These are phyloP conservation scores for Nymphalis urticae DNA, from an alignment of 2,888 invertebrate species.

Conservation along the genomic window DNA sequence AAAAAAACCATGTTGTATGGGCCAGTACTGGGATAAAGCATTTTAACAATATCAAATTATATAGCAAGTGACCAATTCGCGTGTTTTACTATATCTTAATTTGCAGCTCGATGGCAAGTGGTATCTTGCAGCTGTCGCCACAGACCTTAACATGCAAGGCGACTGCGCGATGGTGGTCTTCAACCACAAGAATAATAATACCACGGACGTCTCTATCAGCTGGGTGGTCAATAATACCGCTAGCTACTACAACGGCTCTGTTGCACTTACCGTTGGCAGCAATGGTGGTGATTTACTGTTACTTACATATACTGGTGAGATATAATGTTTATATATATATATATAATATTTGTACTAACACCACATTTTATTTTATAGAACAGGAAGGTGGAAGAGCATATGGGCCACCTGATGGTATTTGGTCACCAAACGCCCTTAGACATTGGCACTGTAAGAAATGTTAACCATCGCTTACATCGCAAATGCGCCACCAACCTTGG, in stretches of 20 bases:
- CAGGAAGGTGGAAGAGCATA: too few relatives aligned
- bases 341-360: too few relatives aligned
- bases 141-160: constrained; percentile 59
- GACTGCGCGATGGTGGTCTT: constrained; percentile 70
- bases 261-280: constrained; percentile 60
- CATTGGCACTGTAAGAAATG: too few relatives aligned
- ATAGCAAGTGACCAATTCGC: too few relatives aligned
- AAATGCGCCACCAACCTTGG: too few relatives aligned
- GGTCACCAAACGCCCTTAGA: too few relatives aligned
- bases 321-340: neutral
- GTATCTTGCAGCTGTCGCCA: constrained; percentile 66
- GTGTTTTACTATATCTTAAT: neutral
- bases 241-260: constrained; percentile 68
- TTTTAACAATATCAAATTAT: too few relatives aligned
- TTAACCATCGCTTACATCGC: too few relatives aligned
- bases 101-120: constrained; percentile 68
- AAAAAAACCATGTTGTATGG: too few relatives aligned
- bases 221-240: constrained; percentile 69
- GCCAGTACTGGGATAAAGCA: too few relatives aligned
- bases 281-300: constrained; percentile 64
- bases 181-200: constrained; percentile 64
- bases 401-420: too few relatives aligned
- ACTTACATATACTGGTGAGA: constrained; percentile 66
- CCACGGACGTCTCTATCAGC: constrained; percentile 67
- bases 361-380: too few relatives aligned